A percentile compares a stretch with the other conserved stretches of the same genome.
These are phyloP conservation scores for Ceyx erithaca DNA, from an alignment of 2,797 vertebrate species.

Conservation along the genomic window DNA sequence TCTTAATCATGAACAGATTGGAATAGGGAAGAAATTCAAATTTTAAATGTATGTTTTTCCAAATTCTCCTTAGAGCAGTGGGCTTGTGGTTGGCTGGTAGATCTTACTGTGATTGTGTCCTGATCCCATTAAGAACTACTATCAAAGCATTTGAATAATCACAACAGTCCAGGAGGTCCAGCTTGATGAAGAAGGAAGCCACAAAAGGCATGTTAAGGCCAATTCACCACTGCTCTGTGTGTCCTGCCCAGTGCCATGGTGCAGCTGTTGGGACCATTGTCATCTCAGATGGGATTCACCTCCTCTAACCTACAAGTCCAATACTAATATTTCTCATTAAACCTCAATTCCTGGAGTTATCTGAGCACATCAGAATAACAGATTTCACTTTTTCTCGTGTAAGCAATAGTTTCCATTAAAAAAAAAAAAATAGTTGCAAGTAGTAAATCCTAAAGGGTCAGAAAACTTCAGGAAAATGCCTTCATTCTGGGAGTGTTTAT, in stretches of 20 bases:
- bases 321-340: neutral
- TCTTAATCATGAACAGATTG: neutral
- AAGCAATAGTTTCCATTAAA: neutral
- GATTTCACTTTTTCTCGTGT: neutral
- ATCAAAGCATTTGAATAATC: neutral
- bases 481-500: neutral
- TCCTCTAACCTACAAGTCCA: neutral
- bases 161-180: neutral
- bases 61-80: neutral
- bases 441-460: neutral
- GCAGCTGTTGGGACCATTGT: neutral
- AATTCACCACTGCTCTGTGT: neutral
- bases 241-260: neutral
- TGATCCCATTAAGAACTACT: neutral
- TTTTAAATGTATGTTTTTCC: neutral
- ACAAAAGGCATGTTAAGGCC: neutral
- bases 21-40: accelerated
- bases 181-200: neutral
- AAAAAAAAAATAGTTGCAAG: neutral
- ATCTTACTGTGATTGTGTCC: neutral
- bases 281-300: neutral
- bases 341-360: neutral
- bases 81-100: neutral
- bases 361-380: neutral
- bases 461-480: neutral